phyloP scores from a whole-genome alignment of 2,113 vertebrate species.

The Erythrocercus mccallii region DNA sequence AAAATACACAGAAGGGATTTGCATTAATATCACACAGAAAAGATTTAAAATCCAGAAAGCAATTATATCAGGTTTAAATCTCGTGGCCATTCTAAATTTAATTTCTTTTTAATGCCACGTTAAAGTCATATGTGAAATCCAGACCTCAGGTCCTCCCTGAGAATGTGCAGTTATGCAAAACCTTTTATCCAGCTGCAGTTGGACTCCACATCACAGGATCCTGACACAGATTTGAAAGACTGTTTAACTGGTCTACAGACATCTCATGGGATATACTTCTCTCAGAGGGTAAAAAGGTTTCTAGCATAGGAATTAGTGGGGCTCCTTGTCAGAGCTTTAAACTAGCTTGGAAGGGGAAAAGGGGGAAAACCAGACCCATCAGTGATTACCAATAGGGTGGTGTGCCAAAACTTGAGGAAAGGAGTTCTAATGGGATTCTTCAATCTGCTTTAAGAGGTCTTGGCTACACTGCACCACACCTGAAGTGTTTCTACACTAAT shows the following conservation, averaged over 20 bases:
- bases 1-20: neutral
- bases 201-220: neutral
- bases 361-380: neutral
- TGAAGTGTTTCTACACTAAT: neutral
- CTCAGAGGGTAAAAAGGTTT: neutral
- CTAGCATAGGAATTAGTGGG: neutral
- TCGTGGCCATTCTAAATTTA: neutral
- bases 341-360: neutral
- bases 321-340: neutral
- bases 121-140: neutral
- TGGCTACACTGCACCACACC: neutral
- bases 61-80: neutral
- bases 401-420: neutral
- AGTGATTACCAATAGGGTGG: neutral
- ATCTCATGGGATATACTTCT: neutral
- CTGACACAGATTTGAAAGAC: neutral
- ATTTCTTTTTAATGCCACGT: neutral
- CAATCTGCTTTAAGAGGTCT: neutral
- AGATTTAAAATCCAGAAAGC: neutral
- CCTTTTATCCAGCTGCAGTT: neutral
- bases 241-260: neutral
- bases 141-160: neutral
- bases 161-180: neutral
- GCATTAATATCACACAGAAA: neutral
- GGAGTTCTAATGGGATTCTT: neutral